Percentiles rank a stretch among this genome's conserved stretches.
phyloP scores from a whole-genome alignment of 2,888 invertebrate genomes.

The Junonia oenone region DNA sequence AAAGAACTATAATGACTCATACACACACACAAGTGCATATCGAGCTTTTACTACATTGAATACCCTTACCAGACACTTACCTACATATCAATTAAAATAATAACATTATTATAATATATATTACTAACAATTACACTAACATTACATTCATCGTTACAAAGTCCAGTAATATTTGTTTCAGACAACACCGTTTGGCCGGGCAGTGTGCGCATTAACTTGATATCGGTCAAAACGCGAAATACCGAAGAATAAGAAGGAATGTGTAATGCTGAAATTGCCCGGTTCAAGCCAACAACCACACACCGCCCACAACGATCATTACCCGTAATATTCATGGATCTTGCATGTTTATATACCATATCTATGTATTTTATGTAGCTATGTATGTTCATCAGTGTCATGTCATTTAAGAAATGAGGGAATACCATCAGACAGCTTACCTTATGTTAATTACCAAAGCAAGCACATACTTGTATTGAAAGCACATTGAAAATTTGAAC shows the following conservation, averaged over 20 bases:
- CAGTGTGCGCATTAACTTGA: background rate
- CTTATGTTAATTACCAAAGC: no score
- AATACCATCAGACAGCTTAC: no score
- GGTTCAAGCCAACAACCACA: slow-evolving; percentile 8
- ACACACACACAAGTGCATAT: no score
- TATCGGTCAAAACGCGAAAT: background rate
- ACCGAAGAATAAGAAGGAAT: slow-evolving; percentile 2
- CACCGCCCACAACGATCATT: slow-evolving; percentile 10
- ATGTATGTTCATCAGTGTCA: no score
- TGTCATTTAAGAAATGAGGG: no score
- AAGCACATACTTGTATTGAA: no score
- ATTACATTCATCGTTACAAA: slow-evolving; percentile 7
- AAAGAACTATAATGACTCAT: no score
- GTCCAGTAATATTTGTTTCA: slow-evolving; percentile 13
- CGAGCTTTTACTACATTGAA: no score
- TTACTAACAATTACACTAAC: background rate
- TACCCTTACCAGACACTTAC: no score
- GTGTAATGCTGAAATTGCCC: slow-evolving; percentile 14
- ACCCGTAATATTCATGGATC: slow-evolving; percentile 6
- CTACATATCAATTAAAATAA: background rate
- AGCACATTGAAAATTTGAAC: no score
- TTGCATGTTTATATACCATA: background rate
- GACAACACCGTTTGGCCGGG: background rate
- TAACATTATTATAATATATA: background rate
- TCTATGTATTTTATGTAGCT: background rate